Evolutionary conservation across 1,140 invertebrate species (phyloP).

Genomic region (Euwallacea fornicatus): DNA sequence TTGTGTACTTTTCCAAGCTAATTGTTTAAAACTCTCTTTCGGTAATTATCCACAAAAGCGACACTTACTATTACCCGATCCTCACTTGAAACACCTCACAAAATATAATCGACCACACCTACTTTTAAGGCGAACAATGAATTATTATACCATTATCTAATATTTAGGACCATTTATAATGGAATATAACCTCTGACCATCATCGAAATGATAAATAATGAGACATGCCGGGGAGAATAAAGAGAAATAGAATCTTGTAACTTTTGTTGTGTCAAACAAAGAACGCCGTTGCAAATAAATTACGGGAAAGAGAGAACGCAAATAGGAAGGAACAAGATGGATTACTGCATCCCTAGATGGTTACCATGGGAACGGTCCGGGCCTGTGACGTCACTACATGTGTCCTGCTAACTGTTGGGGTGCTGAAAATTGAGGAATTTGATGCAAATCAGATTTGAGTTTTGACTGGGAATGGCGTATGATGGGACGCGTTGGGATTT

Average conservation of each 20-base stretch:
- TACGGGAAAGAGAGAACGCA: slow-evolving; percentile 46
- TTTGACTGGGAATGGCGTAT: slow-evolving; percentile 2
- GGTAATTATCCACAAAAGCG: no score
- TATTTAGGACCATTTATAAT: slow-evolving; percentile 4
- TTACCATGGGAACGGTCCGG: slow-evolving; percentile 48
- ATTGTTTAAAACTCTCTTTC: no score
- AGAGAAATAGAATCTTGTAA: slow-evolving; percentile 30
- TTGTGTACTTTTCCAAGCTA: no score
- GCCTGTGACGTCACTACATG: slow-evolving; percentile 46
- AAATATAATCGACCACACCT: no score
- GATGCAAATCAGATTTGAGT: slow-evolving; percentile 37
- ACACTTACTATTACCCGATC: no score
- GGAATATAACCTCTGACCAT: background rate
- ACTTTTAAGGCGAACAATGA: no score
- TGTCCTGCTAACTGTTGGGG: slow-evolving; percentile 38
- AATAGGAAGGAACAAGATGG: slow-evolving; percentile 48
- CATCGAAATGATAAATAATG: slow-evolving; percentile 43
- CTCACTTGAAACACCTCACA: no score
- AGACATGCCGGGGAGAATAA: slow-evolving; percentile 24
- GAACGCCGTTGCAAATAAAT: slow-evolving; percentile 44
- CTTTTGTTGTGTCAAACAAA: slow-evolving; percentile 24
- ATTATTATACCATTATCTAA: background rate
- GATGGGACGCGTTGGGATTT: no score
- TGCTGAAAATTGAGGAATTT: slow-evolving; percentile 35
- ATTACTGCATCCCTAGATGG: slow-evolving; percentile 50